Base-by-base conservation (phyloP, 2,797 vertebrate genomes). In the Poeciliopsis infans region DNA sequence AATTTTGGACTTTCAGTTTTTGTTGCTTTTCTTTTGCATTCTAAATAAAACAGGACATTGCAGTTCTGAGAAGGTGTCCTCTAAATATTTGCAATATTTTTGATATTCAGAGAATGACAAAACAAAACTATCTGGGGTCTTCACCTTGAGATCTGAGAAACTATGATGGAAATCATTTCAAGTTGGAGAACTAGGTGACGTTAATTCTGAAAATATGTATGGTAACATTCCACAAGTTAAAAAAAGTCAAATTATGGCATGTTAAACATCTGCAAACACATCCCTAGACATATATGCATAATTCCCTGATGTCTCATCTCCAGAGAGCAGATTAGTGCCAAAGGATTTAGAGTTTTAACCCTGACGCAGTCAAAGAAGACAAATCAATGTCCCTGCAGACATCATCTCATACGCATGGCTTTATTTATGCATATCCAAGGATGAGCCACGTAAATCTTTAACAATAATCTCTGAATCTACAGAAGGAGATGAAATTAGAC, bases 351-450 rank as follows among this genome's bases (percentile, higher is more conserved):
- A 79, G 91, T 90, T 93, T 94, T 92, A 94, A 94, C 94, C 91
- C 91, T 89, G 90, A 93, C 91, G 90, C 88, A 90, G 88, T 87
- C 13, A 61, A 83, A 79, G 88, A 92, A 92, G 91, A 90, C 86
- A 90, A 93, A 92, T 94, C 92, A 93, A 90, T 92, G 89, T 94
- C 91, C 86, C 88, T n/a, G 76, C 85, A 93, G 90, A 92, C 87
- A 46, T 81, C 81, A 82, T 84, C 89, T 92, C 89, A 76, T 84
- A 69, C 87, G 86, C 86, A 78, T 74, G 53, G 85, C 61, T 90
- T 91, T 94, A 93, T 93, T 92, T 93, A 94, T 94, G 91, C 91
- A 93, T 92, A 94, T 92, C 89, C 91, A 89, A 89, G 82, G 85
- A 93, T 72, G 23, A 88, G 84, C 46, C 80, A 75, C 68, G 69